Base-by-base conservation (phyloP, 2,888 invertebrate species). In the Archips xylosteana region DNA sequence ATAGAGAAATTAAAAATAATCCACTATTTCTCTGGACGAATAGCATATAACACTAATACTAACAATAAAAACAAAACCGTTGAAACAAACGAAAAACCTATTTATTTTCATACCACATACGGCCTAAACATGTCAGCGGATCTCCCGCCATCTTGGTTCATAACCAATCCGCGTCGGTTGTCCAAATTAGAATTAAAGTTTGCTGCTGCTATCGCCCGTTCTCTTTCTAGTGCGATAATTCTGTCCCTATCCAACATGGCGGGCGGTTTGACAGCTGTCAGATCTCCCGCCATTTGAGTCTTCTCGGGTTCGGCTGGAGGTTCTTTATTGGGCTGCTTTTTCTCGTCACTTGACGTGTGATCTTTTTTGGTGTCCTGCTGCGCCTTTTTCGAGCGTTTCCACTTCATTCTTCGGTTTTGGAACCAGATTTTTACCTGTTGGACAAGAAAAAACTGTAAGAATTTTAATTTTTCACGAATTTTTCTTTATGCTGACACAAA, bases 351-450 rank as follows among this genome's bases (percentile, higher is more conserved):
- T 9, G 85, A 71, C 39, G 76, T 73, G 70, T 87, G 86, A 10
- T 85, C 79, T 74, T 94, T 84, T 91, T 97, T 97, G 42, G 97
- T 96, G 90, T 98, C 98, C 79, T 98, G 97, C 87, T 98, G 98
- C 0, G 98, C 98, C 85, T 99, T 99, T 95, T 99, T 99, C 78
- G 98, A 99, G 12, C 99, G 95, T 89, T 99, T 99, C 99, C 99
- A 99, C 89, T 99, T 99, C 99, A 99, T 99, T 82, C 99, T 96
- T 66, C 99, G 96, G 90, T 99, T 99, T 96, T 99, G 99, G 92
- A 99, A 99, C 99, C 99, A 99, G 83, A 99, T 99, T 95, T 99
- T 99, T 77, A 99, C 99, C 98, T 99, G 96, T 69, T 12, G 83
- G 83, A 81, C 78, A 87, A 85, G 82, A 69, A 78, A 75, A 70